Evolutionary conservation across 1,140 invertebrate species (phyloP).

Genomic region (Polyergus mexicanus): DNA sequence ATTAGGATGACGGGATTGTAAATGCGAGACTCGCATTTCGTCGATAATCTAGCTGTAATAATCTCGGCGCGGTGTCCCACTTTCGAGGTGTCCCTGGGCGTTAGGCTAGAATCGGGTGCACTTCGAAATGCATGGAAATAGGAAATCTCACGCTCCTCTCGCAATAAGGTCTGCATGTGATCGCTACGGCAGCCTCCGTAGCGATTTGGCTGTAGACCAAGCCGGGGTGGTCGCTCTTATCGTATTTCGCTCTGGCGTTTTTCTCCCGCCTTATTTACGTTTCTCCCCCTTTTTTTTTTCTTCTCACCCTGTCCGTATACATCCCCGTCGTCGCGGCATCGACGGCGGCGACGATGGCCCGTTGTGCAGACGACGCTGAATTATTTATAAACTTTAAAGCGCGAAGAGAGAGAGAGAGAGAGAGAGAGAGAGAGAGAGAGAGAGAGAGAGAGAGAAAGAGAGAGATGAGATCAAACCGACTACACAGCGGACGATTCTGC

Average conservation of each 20-base stretch:
- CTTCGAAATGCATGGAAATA: constrained; percentile 75
- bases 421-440: too few relatives aligned
- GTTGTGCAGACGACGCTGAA: constrained; percentile 73
- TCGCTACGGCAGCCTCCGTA: constrained; percentile 58
- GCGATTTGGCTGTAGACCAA: constrained; percentile 73
- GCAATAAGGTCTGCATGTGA: constrained; percentile 76
- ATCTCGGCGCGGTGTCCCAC: constrained; percentile 38
- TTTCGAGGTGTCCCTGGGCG: constrained; percentile 37
- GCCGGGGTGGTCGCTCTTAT: constrained; percentile 69
- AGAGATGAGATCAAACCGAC: constrained; percentile 17
- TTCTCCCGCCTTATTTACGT: constrained; percentile 48
- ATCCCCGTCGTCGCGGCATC: constrained; percentile 39
- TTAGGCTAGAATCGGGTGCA: constrained; percentile 41
- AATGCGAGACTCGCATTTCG: too few relatives aligned
- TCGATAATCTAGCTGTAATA: constrained; percentile 40
- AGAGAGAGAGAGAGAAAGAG: not conserved
- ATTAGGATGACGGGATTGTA: too few relatives aligned
- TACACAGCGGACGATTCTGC: constrained; percentile 8
- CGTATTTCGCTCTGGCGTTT: constrained; percentile 63
- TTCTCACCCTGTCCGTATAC: not conserved
- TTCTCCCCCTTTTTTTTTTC: not conserved
- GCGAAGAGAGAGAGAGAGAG: not conserved
- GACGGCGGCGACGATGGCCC: constrained; percentile 3
- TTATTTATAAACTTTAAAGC: constrained; percentile 74
- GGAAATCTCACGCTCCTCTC: constrained; percentile 67